phyloP scores from a whole-genome alignment of 2,797 vertebrate species.

The Crossoptilon crossoptilon region DNA sequence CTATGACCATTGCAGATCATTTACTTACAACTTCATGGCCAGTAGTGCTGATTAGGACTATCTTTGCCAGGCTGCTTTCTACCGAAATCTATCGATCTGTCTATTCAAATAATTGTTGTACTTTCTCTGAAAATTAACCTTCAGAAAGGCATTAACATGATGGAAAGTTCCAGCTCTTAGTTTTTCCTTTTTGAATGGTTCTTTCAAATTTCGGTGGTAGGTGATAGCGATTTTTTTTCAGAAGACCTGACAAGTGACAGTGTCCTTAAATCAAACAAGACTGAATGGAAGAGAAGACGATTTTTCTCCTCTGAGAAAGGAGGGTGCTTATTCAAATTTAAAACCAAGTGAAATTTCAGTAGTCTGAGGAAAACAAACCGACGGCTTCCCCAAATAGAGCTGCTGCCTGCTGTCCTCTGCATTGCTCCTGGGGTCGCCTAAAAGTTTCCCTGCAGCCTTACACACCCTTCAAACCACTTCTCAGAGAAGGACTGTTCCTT shows the following conservation, averaged over 20 bases:
- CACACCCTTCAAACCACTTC: background rate
- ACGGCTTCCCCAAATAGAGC: background rate
- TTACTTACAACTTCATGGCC: background rate
- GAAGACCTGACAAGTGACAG: background rate
- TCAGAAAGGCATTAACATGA: background rate
- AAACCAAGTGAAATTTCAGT: background rate
- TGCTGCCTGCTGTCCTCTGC: background rate
- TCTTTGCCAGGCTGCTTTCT: background rate
- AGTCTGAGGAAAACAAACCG: background rate
- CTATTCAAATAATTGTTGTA: background rate
- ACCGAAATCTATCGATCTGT: background rate
- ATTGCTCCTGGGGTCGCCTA: background rate
- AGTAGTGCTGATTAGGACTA: background rate
- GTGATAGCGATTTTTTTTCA: background rate
- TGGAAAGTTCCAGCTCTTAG: background rate
- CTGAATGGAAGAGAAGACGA: background rate
- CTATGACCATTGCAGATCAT: background rate
- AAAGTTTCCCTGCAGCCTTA: background rate
- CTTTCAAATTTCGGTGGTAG: background rate
- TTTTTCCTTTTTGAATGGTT: background rate
- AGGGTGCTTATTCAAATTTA: fast-evolving
- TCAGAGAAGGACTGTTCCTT: background rate
- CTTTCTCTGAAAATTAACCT: background rate
- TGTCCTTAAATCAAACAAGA: background rate
- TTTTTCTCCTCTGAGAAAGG: background rate